A percentile compares a stretch with the other conserved stretches of the same genome.
phyloP scores from a whole-genome alignment of 2,797 vertebrate genomes.

The Epinephelus malabaricus region DNA sequence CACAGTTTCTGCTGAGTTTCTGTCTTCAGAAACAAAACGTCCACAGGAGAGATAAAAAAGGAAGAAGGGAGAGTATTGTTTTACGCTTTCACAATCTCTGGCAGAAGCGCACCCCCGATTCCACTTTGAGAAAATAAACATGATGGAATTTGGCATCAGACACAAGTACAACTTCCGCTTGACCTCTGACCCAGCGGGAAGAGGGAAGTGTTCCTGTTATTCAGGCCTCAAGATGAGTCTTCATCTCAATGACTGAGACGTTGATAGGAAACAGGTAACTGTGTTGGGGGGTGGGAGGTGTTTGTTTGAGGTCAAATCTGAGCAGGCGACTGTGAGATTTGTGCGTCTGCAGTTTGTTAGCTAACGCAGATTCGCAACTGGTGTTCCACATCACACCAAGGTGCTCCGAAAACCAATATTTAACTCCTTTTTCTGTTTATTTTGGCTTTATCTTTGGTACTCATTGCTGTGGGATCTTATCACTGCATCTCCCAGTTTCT shows the following conservation, averaged over 20 bases:
- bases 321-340: conserved; percentile 22
- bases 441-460: conserved; percentile 10
- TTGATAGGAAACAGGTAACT: conserved; percentile 13
- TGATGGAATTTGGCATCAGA: conserved; percentile 82
- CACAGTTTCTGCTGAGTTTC: conserved; percentile 45
- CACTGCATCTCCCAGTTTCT: not conserved
- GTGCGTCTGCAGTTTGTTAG: conserved; percentile 22
- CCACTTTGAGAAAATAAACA: conserved; percentile 84
- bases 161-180: conserved; percentile 79
- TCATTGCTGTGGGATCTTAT: conserved; percentile 5
- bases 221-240: conserved; percentile 61
- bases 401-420: conserved; percentile 53
- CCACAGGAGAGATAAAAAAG: conserved; percentile 42
- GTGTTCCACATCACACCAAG: conserved; percentile 29
- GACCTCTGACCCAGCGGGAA: conserved; percentile 80
- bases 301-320: conserved; percentile 26
- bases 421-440: conserved; percentile 36
- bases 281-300: not conserved
- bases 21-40: conserved; percentile 32
- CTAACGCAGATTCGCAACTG: conserved; percentile 9
- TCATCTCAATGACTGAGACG: conserved; percentile 7
- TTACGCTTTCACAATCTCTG: conserved; percentile 77
- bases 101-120: conserved; percentile 52
- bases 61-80: conserved; percentile 73
- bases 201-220: conserved; percentile 82